phyloP scores from a whole-genome alignment of 2,888 invertebrate species.

The Bursaphelenchus okinawaensis region DNA sequence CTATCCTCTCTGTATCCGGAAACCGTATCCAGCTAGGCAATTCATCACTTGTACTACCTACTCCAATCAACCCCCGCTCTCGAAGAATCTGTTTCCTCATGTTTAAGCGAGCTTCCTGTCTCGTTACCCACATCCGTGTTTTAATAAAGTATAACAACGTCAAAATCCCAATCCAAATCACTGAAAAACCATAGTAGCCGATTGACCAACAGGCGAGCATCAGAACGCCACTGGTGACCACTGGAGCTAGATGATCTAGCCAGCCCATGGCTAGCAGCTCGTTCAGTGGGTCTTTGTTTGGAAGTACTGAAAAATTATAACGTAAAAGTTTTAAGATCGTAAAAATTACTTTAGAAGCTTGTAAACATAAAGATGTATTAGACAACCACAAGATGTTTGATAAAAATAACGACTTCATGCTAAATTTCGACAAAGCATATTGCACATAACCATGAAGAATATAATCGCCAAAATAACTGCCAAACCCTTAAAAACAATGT shows the following conservation, averaged over 20 bases:
- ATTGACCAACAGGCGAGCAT: conserved; percentile 35
- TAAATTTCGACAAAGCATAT: no score
- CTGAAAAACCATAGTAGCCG: conserved; percentile 35
- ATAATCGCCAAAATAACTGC: no score
- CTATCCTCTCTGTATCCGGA: conserved; percentile 58
- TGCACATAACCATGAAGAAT: no score
- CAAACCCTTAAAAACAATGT: no score
- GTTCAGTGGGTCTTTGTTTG: not conserved
- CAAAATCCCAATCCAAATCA: conserved; percentile 48
- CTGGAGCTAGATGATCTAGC: conserved; percentile 44
- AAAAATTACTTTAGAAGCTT: no score
- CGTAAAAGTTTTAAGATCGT: no score
- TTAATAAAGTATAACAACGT: conserved; percentile 47
- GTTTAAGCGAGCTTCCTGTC: conserved; percentile 35
- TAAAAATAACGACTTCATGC: no score
- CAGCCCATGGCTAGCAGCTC: conserved; percentile 32
- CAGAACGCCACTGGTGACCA: conserved; percentile 32
- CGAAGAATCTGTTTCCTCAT: conserved; percentile 27
- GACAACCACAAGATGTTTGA: no score
- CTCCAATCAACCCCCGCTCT: conserved; percentile 54
- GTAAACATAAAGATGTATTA: no score
- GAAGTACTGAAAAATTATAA: not conserved
- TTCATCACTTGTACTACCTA: conserved; percentile 39
- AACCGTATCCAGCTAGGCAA: conserved; percentile 59
- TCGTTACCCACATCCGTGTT: conserved; percentile 50